These are phyloP conservation scores for Eufriesea mexicana DNA, from an alignment of 1,140 invertebrate genomes.

Conservation along the genomic window DNA sequence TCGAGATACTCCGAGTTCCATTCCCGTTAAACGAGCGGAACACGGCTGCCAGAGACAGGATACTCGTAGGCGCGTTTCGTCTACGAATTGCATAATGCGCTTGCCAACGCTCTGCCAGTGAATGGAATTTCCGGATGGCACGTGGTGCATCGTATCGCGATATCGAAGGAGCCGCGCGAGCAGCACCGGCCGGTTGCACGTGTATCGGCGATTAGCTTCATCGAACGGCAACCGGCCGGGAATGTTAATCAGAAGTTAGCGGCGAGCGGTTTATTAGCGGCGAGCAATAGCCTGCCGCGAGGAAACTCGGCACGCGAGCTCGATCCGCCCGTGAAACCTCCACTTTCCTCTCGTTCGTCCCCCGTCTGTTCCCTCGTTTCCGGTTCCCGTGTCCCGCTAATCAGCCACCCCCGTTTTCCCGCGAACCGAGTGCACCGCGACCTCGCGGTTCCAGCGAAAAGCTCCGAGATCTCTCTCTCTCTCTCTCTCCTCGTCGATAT, in stretches of 20 bases:
- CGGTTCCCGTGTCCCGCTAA: too few relatives aligned
- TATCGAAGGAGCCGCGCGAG: not conserved
- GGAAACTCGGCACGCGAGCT: slow-evolving; percentile 23
- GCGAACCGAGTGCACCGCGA: too few relatives aligned
- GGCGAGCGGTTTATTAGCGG: slow-evolving; percentile 54
- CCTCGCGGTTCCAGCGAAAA: not conserved
- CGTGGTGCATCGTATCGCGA: slow-evolving; percentile 31
- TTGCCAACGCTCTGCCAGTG: not conserved
- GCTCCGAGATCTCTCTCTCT: not conserved
- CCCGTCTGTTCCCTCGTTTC: too few relatives aligned
- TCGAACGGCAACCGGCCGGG: slow-evolving; percentile 41
- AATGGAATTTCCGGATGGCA: slow-evolving; percentile 43
- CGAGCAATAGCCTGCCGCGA: too few relatives aligned
- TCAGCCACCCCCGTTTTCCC: too few relatives aligned
- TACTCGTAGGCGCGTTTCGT: slow-evolving; percentile 33
- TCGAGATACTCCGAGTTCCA: too few relatives aligned
- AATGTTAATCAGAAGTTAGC: slow-evolving; percentile 68
- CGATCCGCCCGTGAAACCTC: slow-evolving; percentile 6
- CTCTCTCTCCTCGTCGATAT: not conserved
- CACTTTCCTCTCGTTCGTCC: not conserved
- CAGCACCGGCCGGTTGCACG: slow-evolving; percentile 7
- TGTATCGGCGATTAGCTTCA: slow-evolving; percentile 53
- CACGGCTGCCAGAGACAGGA: not conserved
- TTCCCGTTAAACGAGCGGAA: slow-evolving; percentile 11
- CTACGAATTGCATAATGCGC: slow-evolving; percentile 30